These are phyloP conservation scores for Drosophila mayaguana DNA, from an alignment of 2,888 invertebrate species.

Conservation along the genomic window DNA sequence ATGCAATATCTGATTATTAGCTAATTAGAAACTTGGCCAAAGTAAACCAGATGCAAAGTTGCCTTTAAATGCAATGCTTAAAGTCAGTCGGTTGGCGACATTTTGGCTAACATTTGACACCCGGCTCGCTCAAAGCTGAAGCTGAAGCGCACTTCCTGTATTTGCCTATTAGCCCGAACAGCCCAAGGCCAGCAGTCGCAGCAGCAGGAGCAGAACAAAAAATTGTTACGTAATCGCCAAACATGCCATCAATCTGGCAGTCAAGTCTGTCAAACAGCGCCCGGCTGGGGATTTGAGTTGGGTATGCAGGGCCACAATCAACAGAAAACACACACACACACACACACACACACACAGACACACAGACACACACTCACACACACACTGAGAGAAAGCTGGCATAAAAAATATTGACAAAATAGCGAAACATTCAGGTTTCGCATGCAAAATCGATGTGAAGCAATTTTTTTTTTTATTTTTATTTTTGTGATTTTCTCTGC, in stretches of 20 bases:
- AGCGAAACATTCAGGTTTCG: slow-evolving; percentile 32
- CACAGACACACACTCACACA: slow-evolving; percentile 13
- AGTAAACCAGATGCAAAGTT: too few species aligned
- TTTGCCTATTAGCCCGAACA: slow-evolving; percentile 5
- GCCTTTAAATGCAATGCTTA: not conserved
- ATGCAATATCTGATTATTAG: slow-evolving; percentile 9
- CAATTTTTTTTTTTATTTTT: not conserved
- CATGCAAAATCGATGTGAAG: slow-evolving; percentile 70
- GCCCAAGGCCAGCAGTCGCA: not conserved
- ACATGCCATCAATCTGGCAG: slow-evolving; percentile 67
- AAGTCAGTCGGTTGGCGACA: not conserved
- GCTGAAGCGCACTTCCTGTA: not conserved
- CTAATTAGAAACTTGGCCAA: slow-evolving; percentile 3
- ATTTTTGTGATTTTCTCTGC: not conserved
- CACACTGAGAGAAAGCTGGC: not conserved
- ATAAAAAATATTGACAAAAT: slow-evolving; percentile 48
- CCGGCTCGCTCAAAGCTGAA: not conserved
- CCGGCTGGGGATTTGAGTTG: slow-evolving; percentile 39
- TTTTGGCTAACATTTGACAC: not conserved
- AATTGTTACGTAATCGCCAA: slow-evolving; percentile 56
- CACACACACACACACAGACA: slow-evolving; percentile 11
- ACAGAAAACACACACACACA: slow-evolving; percentile 7
- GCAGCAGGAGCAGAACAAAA: not conserved
- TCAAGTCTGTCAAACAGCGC: slow-evolving; percentile 26
- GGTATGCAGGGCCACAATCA: slow-evolving; percentile 23